phyloP scores from a whole-genome alignment of 2,888 invertebrate species.

The Sclerodermus sp. region DNA sequence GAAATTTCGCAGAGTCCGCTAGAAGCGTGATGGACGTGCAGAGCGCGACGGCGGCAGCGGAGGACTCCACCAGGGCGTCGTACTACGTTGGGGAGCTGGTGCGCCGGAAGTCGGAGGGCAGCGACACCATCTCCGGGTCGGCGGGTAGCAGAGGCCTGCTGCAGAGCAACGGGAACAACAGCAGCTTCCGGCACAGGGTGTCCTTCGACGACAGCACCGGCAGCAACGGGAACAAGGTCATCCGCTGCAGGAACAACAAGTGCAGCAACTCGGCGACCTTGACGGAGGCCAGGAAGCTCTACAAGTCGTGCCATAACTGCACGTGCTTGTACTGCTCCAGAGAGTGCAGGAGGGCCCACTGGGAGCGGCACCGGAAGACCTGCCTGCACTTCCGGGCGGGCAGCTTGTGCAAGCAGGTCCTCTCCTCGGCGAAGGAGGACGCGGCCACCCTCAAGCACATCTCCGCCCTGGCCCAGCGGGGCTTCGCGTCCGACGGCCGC shows the following conservation, averaged over 20 bases:
- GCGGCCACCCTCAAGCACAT: conserved; percentile 74
- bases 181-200: conserved; percentile 54
- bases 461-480: conserved; percentile 81
- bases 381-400: conserved; percentile 91
- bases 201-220: conserved; percentile 59
- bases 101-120: conserved; percentile 69
- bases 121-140: conserved; percentile 58
- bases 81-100: conserved; percentile 50
- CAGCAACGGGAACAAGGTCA: conserved; percentile 60
- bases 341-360: conserved; percentile 86
- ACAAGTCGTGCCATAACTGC: conserved; percentile 94
- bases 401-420: conserved; percentile 82
- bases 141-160: conserved; percentile 4
- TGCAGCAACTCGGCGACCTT: conserved; percentile 74
- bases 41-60: too few relatives aligned
- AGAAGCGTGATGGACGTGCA: conserved; percentile 43
- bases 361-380: conserved; percentile 89
- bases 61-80: conserved; percentile 30
- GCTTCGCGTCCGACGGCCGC: conserved; percentile 80
- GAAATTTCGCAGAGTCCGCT: conserved; percentile 49
- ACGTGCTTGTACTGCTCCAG: conserved; percentile 92
- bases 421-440: conserved; percentile 80
- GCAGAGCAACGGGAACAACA: conserved; percentile 8
- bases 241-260: conserved; percentile 80
- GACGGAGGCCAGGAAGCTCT: conserved; percentile 77